Evolutionary conservation across 2,888 invertebrate species (phyloP), one percentile per base, ranked within the genome.

Genomic region (Ophonus ardosiacus): DNA sequence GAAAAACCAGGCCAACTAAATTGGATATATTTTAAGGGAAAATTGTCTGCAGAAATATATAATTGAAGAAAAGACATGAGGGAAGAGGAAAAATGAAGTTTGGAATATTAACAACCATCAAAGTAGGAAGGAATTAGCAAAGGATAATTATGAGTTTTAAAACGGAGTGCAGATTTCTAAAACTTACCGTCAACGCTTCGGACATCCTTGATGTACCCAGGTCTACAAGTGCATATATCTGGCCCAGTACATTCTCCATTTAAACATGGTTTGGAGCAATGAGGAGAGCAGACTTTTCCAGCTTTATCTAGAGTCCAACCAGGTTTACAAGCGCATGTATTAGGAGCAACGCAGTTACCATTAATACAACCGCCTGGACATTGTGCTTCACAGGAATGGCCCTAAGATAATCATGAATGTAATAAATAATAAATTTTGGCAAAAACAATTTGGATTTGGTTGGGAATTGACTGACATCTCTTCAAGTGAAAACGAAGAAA

Each of bases 221-320:
- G 86, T 85, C 91, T 90, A 76, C 91, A 91, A 38, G 90, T 89
- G 86, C 92, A 92, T 31, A 87, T 88, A 84, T 91, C 89, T 6
- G 92, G 91, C 17, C 89, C 91, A 15, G 90, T 89, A 86, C 92
- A 92, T 65, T 90, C 90, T 2, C 90, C 91, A 88, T 93, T 91
- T 21, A 93, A 92, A 87, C 95, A 95, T 61, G 93, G 93, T 0
- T 92, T 92, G 87, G 90, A 86, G 87, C 93, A 92, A 83, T 90
- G 90, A 4, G 91, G 88, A 68, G 88, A 86, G 86, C 93, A 93
- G 65, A 88, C 85, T 0, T 89, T 88, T 17, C 89, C 89, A 38
- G 88, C 87, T 74, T 87, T 87, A 85, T 92, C 92, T 85, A 92
- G 87, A 18, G 90, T 91, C 88, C 88, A 92, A 38, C 91, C 91